phyloP scores from a whole-genome alignment of 2,888 invertebrate genomes.

The Agonum fuliginosum region DNA sequence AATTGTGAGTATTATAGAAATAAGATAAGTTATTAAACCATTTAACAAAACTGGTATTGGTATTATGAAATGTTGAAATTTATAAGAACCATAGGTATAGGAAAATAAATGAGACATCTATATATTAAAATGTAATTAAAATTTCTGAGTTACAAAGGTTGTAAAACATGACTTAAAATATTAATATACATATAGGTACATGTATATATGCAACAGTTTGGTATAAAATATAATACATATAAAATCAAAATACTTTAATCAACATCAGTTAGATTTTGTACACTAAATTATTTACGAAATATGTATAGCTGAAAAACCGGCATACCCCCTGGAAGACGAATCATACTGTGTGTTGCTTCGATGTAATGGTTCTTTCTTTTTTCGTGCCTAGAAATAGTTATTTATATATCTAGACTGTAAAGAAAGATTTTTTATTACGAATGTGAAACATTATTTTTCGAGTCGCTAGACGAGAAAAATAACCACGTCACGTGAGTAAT shows the following conservation, averaged over 20 bases:
- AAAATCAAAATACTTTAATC: conserved; percentile 26
- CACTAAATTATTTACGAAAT: conserved; percentile 24
- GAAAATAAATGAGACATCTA: neutral
- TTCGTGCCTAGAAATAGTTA: too few species aligned
- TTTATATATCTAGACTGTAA: conserved; percentile 30
- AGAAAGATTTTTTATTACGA: too few species aligned
- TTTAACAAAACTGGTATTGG: too few species aligned
- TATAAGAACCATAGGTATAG: too few species aligned
- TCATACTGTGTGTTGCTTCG: conserved; percentile 54
- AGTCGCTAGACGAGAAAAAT: too few species aligned
- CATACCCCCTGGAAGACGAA: conserved; percentile 46
- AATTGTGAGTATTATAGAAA: too few species aligned
- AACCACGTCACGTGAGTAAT: too few species aligned
- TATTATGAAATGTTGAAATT: too few species aligned
- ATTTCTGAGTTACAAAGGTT: conserved; percentile 34
- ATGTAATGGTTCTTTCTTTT: conserved; percentile 48
- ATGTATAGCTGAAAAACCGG: conserved; percentile 37
- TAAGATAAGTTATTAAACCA: too few species aligned
- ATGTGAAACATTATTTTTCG: too few species aligned
- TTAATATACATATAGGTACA: conserved; percentile 24
- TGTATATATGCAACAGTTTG: conserved; percentile 44
- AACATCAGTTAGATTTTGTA: conserved; percentile 35
- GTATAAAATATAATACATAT: conserved; percentile 43
- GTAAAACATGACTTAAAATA: conserved; percentile 48
- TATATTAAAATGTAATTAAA: conserved; percentile 42